Conservation (phyloP, 2,113 vertebrate genomes). For the Sebastes schlegelii region DNA sequence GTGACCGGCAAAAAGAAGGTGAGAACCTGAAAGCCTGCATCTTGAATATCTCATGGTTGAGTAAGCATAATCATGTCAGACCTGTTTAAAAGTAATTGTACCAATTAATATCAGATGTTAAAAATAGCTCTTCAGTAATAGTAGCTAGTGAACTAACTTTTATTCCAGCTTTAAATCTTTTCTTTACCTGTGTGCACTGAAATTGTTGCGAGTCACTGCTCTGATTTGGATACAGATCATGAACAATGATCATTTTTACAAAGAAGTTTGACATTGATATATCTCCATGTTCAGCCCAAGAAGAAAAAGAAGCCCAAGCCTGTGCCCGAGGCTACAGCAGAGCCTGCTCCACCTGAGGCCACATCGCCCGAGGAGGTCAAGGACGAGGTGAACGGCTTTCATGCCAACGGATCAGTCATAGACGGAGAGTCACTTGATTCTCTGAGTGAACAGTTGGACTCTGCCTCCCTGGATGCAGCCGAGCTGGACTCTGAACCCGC, state of each 20-base stretch:
- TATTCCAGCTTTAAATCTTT: not conserved
- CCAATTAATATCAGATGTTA: not conserved
- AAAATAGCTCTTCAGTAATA: not conserved
- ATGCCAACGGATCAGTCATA: slow-evolving; percentile 88
- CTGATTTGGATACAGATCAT: slow-evolving; percentile 1
- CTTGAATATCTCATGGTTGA: slow-evolving; percentile 2
- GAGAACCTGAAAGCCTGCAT: slow-evolving; percentile 21
- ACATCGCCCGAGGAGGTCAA: slow-evolving; percentile 77
- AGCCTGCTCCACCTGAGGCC: slow-evolving; percentile 67
- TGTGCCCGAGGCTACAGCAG: slow-evolving; percentile 81
- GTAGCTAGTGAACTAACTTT: not conserved
- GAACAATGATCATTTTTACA: not conserved
- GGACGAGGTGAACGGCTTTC: slow-evolving; percentile 90
- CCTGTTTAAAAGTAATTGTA: not conserved
- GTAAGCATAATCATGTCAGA: not conserved
- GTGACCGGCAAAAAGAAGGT: slow-evolving; percentile 98
- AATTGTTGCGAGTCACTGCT: not conserved
- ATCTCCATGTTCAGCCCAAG: slow-evolving; percentile 87
- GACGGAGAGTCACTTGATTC: slow-evolving; percentile 93
- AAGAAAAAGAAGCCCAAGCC: slow-evolving; percentile 95
- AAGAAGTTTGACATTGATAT: slow-evolving; percentile 40
- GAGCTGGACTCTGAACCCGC: slow-evolving; percentile 89
- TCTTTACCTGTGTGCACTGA: not conserved
- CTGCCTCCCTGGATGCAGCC: slow-evolving; percentile 88
- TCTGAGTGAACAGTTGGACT: slow-evolving; percentile 93